These are phyloP conservation scores for Eumaeus atala DNA, from an alignment of 1,140 invertebrate species.

Conservation along the genomic window DNA sequence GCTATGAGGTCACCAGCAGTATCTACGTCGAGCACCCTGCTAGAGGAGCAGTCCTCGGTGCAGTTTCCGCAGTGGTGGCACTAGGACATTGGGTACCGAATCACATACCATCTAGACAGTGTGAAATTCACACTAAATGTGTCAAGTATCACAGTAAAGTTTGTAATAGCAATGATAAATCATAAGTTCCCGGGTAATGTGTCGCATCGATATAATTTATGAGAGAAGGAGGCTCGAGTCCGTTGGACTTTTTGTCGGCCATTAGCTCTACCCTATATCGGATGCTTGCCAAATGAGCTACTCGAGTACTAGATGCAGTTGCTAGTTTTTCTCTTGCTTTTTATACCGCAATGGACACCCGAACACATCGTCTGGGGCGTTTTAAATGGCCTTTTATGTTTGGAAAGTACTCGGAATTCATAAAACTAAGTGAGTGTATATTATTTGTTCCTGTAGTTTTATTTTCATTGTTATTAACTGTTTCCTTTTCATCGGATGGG, in stretches of 20 bases:
- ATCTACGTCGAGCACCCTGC: too few species aligned
- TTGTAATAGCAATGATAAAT: constrained; percentile 8
- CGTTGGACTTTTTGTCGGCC: constrained; percentile 26
- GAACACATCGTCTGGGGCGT: neutral
- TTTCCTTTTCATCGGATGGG: too few species aligned
- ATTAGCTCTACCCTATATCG: constrained; percentile 30
- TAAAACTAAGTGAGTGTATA: too few species aligned
- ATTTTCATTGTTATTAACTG: too few species aligned
- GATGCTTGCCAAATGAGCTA: constrained; percentile 30
- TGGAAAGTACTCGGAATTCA: neutral
- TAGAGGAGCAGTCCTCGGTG: too few species aligned
- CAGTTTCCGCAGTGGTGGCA: too few species aligned
- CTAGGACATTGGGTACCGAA: too few species aligned
- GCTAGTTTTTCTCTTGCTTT: constrained; percentile 18
- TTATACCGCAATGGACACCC: neutral
- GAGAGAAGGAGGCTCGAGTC: constrained; percentile 8
- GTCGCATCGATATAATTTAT: constrained; percentile 8
- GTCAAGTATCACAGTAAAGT: neutral
- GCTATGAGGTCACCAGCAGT: too few species aligned
- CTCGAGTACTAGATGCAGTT: constrained; percentile 24
- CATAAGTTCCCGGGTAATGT: constrained; percentile 5
- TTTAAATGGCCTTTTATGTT: constrained; percentile 7
- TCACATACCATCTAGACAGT: too few species aligned
- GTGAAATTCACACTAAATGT: too few species aligned
- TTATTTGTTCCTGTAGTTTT: too few species aligned